Evolutionary conservation across 2,888 invertebrate species (phyloP), one percentile per base, ranked within the genome.

Genomic region (Dichetophora obliterata): DNA sequence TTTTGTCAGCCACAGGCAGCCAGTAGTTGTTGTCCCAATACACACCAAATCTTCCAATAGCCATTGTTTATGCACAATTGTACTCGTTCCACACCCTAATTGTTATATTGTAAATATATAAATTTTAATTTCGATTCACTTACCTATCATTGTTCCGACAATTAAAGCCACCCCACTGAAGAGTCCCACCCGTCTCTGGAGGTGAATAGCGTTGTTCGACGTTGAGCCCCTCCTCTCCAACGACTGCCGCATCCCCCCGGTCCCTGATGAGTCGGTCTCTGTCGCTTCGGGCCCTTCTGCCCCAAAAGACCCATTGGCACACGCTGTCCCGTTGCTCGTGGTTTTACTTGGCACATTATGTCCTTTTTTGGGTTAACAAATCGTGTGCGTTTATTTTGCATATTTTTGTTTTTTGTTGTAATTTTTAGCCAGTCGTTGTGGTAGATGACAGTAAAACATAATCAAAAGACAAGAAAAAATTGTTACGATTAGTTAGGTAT

Each of bases 111-210:
- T 43, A 43, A 43, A 43, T 43, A 43, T 43, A 43, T 43, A 43
- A 43, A 43, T 43, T 59, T 59, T 16, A 14, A 14, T 27, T 68
- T 66, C 24, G 63, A 24, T 72, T 57, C 72, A 86, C 91, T 91
- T 89, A 96, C 97, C 98, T 89, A 98, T 98, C 98, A 98, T 98
- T 83, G 98, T 98, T 88, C 98, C 98, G 86, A 98, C 97, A 92
- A 98, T 98, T 94, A 98, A 93, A 94, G 97, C 97, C 93, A 96
- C 96, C 94, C 98, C 98, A 94, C 97, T 97, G 94, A 97, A 92
- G 94, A 98, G 96, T 93, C 98, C 97, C 94, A 98, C 95, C 95
- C 96, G 95, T 95, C 97, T 96, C 96, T 97, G 94, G 96, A 97
- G 96, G 96, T 96, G 95, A 97, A 97, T 93, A 96, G 95, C 91